phyloP scores from a whole-genome alignment of 92 coral and sea anemone species.

The Epizoanthus illoricatus region DNA sequence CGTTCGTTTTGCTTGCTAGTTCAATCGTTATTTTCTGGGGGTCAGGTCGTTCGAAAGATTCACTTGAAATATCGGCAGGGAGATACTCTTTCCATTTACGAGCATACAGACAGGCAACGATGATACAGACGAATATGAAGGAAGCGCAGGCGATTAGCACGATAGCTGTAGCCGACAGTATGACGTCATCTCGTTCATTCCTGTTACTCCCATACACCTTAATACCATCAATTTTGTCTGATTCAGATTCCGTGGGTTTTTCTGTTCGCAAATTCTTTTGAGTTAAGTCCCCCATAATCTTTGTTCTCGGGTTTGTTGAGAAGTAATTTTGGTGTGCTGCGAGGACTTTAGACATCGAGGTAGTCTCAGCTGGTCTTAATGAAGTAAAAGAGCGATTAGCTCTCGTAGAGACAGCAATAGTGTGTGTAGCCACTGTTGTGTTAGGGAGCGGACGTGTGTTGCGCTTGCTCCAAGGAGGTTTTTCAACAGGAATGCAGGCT shows the following conservation, averaged over 20 bases:
- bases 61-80: background rate
- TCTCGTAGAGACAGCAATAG: background rate
- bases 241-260: background rate
- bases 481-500: constrained; percentile 19
- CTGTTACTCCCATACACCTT: background rate
- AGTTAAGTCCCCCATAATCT: background rate
- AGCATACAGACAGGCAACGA: constrained; percentile 10
- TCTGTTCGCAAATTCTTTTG: background rate
- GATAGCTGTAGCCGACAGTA: constrained; percentile 22
- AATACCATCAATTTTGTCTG: background rate
- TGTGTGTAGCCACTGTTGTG: background rate
- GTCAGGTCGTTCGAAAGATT: background rate
- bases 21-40: constrained; percentile 1
- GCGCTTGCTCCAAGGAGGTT: background rate
- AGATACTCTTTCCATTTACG: constrained; percentile 22
- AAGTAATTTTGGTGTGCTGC: constrained; percentile 25
- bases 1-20: background rate
- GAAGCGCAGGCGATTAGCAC: constrained; percentile 13
- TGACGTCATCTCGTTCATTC: background rate
- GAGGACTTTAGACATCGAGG: background rate
- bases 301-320: background rate
- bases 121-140: constrained; percentile 13
- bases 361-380: background rate
- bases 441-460: background rate
- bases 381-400: background rate